phyloP scores from a whole-genome alignment of 2,797 vertebrate genomes.

The Monodelphis domestica region DNA sequence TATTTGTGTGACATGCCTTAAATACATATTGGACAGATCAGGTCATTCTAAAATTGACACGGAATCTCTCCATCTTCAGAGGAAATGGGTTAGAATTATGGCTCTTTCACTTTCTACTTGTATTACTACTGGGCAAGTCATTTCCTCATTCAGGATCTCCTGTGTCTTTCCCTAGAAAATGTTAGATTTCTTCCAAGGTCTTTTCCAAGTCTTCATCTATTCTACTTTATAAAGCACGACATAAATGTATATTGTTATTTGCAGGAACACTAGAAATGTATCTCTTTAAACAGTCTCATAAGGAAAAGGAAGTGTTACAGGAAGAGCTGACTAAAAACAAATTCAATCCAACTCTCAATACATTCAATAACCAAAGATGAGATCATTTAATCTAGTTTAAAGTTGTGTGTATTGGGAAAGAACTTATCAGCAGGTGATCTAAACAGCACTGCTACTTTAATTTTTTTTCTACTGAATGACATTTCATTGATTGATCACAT shows the following conservation, averaged over 20 bases:
- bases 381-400: constrained; percentile 33
- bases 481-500: constrained; percentile 55
- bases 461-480: constrained; percentile 50
- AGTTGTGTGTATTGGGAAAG: constrained; percentile 45
- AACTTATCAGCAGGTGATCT: constrained; percentile 24
- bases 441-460: constrained; percentile 17
- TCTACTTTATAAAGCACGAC: not conserved
- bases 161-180: not conserved
- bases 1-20: not conserved
- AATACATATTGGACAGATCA: not conserved
- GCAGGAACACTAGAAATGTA: not conserved
- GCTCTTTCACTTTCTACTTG: not conserved
- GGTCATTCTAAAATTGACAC: not conserved
- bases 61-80: not conserved
- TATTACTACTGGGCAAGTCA: not conserved
- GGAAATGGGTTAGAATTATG: not conserved
- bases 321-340: not conserved
- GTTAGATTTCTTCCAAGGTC: not conserved
- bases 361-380: constrained; percentile 42
- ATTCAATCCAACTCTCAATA: not conserved
- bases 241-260: not conserved
- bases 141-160: not conserved
- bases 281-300: not conserved
- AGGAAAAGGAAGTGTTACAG: not conserved
- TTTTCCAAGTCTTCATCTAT: not conserved